Base-by-base conservation (phyloP, 2,888 invertebrate genomes). In the Eupithecia abbreviata region DNA sequence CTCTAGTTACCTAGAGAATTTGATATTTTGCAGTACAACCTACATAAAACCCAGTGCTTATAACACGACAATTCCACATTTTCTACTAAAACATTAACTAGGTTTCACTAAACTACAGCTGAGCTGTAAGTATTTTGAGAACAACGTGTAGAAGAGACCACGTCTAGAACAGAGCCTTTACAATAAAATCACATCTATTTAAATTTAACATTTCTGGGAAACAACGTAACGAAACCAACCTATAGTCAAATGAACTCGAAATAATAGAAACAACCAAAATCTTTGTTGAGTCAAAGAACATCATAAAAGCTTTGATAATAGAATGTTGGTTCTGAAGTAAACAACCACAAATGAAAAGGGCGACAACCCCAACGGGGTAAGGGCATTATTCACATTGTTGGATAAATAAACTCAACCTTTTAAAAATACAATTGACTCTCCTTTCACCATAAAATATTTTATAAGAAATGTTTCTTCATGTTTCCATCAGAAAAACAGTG, bases 281-380 rank as follows among this genome's bases (percentile, higher is more conserved):
- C 77, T 79, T 76, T 74, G 82, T 82, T 79, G 73, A 81, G 65
- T 75, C 78, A 79, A 83, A 79, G 77, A 85, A 71, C 75, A 62
- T 49, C 74, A 74, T 86, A 86, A 87, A 88, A 88, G 76, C 72
- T 66, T 67, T 71, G 71, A 79, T 79, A 81, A 77, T 79, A 74
- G 75, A 77, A 77, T 55, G 78, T 76, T 81, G 81, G 82, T 85
- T 84, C 80, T 83, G 81, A 84, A 84, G 85, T 86, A 85, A 88
- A 86, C 84, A 83, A 73, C 79, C 82, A 86, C 82, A 85, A 88
- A 90, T 88, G 88, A 90, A 90, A 85, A 86, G 87, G 85, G 85
- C 84, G 83, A 82, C 85, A 81, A 84, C 87, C 85, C 84, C 85
- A 87, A 87, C 87, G 30, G 62, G 18, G 62, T 89, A 85, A 18